These are phyloP conservation scores for Callyntrura guangdongensis DNA, from an alignment of 2,888 invertebrate species.

Conservation along the genomic window DNA sequence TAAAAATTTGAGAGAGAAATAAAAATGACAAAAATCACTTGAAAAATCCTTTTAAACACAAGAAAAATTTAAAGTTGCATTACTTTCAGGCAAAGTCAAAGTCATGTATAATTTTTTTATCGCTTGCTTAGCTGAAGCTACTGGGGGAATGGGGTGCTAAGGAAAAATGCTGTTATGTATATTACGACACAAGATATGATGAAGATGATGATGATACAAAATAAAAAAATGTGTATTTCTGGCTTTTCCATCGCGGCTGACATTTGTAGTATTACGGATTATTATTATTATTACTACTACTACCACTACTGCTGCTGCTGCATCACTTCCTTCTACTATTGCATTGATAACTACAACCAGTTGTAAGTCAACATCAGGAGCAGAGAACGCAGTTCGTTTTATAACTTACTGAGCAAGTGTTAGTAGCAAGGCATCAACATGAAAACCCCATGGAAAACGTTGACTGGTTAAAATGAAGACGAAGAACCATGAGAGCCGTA, in stretches of 20 bases:
- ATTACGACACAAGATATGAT: no score
- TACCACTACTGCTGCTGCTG: neutral
- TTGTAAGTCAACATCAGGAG: constrained; percentile 17
- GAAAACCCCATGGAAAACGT: constrained; percentile 59
- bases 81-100: constrained; percentile 15
- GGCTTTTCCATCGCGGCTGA: neutral
- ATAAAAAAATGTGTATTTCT: neutral
- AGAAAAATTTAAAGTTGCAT: constrained; percentile 56
- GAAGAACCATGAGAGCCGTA: constrained; percentile 67
- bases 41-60: constrained; percentile 25
- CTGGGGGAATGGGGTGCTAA: neutral
- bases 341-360: constrained; percentile 34
- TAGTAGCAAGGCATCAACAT: constrained; percentile 14
- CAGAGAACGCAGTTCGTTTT: neutral
- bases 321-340: constrained; percentile 5
- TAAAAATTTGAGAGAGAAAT: constrained; percentile 5
- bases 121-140: neutral
- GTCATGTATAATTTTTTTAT: neutral
- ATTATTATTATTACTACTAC: neutral
- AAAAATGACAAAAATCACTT: constrained; percentile 59
- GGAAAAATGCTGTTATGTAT: no score
- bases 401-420: neutral
- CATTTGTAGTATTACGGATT: constrained; percentile 46
- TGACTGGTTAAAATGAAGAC: constrained; percentile 58
- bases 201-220: neutral